Evolutionary conservation across 2,113 vertebrate species (phyloP).

Genomic region (Menura novaehollandiae): DNA sequence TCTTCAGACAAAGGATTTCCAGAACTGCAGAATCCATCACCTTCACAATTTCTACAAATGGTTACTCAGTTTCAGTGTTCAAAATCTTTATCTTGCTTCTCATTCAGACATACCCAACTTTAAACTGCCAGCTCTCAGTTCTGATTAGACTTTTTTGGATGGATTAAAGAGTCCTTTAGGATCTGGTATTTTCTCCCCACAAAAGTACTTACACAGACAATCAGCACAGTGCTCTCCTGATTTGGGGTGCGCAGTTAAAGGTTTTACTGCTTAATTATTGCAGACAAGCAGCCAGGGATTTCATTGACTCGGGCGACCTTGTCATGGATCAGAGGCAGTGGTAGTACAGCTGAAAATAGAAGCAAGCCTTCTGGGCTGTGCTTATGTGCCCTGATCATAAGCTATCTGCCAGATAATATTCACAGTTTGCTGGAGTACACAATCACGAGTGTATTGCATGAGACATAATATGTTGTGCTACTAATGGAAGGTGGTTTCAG

Average conservation of each 20-base stretch:
- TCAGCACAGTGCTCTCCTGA: not conserved
- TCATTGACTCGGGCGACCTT: not conserved
- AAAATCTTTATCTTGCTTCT: not conserved
- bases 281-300: conserved; percentile 2
- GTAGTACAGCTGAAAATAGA: conserved; percentile 30
- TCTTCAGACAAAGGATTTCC: not conserved
- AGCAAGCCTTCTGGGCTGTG: not conserved
- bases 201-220: not conserved
- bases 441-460: not conserved
- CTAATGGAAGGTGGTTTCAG: not conserved
- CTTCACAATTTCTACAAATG: not conserved
- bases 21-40: not conserved
- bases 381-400: not conserved
- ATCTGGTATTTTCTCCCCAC: not conserved
- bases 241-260: not conserved
- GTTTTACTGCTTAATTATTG: conserved; percentile 26
- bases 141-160: not conserved
- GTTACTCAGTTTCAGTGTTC: not conserved
- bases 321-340: not conserved
- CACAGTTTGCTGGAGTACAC: not conserved
- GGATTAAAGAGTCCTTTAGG: not conserved
- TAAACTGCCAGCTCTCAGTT: not conserved
- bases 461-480: not conserved
- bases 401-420: not conserved
- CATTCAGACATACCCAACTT: not conserved